Evolutionary conservation across 2,888 invertebrate species (phyloP), one percentile per base, ranked within the genome.

Genomic region (Nomada flava): DNA sequence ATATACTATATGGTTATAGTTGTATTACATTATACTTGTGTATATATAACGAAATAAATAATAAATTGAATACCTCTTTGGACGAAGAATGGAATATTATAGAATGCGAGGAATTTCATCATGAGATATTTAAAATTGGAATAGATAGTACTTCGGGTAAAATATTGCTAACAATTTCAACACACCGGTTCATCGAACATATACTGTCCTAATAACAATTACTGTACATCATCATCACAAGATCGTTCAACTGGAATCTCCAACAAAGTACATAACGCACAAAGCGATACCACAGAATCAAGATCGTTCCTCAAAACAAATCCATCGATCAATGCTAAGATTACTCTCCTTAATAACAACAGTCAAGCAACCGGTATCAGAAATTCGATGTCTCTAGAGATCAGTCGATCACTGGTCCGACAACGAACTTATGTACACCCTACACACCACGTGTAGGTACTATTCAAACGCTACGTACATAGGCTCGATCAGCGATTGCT

Each of bases 261-360:
- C 60, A 60, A 1, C 60, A 36, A 50, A 64, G 15, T 10, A 0
- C n/a, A n/a, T 10, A 36, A 3, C 55, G 1, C 23, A 23, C n/a
- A 53, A 9, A 9, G 20, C 1, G 20, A 55, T 23, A 26, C 53
- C 20, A 20, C 9, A 20, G 7, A 42, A 23, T 15, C 9, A 20
- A 36, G n/a, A 11, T 3, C 10, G 42, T 59, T 36, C 26, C 57
- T 13, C 62, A n/a, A 42, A 62, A n/a, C 36, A 11, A 44, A n/a
- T 42, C 11, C 42, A 68, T 36, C 67, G 55, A 29, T 55, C 55
- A 42, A 68, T 53, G 23, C 11, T 44, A n/a, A 68, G 7, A 23
- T 55, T 23, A 18, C 23, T 57, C 26, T 57, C 44, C 23, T 26
- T 36, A 18, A 42, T 55, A 69, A 36, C 36, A 57, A 69, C 68